A percentile compares a stretch with the other conserved stretches of the same genome.
Evolutionary conservation across 2,888 invertebrate species (phyloP).

Genomic region (Zaprionus bogoriensis): DNA sequence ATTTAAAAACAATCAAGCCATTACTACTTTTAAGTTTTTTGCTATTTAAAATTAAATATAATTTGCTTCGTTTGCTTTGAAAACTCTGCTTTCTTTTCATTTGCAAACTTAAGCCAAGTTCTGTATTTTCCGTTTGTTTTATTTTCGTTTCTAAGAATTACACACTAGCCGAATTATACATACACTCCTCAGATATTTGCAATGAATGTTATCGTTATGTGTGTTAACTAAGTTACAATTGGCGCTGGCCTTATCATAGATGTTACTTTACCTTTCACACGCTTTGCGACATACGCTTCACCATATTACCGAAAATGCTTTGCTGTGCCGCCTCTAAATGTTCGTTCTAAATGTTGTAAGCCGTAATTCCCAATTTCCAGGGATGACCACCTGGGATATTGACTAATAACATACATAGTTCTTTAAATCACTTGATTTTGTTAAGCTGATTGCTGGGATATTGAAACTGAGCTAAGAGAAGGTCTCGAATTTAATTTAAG

Average conservation of each 20-base stretch:
- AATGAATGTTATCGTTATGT: slow-evolving; percentile 27
- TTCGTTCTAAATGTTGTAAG: slow-evolving; percentile 31
- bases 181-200: background rate
- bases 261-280: slow-evolving; percentile 17
- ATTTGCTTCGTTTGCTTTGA: background rate
- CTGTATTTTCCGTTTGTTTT: background rate
- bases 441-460: background rate
- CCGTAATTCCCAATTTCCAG: background rate
- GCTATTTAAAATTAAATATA: background rate
- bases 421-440: background rate
- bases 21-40: background rate
- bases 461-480: background rate
- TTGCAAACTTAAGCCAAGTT: no score
- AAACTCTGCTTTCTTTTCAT: background rate
- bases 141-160: background rate
- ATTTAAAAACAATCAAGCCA: no score
- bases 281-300: slow-evolving; percentile 18
- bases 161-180: background rate
- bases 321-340: slow-evolving; percentile 16
- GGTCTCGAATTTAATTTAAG: background rate
- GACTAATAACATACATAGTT: background rate
- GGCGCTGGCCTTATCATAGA: slow-evolving; percentile 34
- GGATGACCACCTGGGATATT: background rate
- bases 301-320: background rate
- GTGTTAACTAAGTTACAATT: slow-evolving; percentile 2